Evolutionary conservation across 2,113 vertebrate genomes (phyloP).

Genomic region (Cyanoderma ruficeps): DNA sequence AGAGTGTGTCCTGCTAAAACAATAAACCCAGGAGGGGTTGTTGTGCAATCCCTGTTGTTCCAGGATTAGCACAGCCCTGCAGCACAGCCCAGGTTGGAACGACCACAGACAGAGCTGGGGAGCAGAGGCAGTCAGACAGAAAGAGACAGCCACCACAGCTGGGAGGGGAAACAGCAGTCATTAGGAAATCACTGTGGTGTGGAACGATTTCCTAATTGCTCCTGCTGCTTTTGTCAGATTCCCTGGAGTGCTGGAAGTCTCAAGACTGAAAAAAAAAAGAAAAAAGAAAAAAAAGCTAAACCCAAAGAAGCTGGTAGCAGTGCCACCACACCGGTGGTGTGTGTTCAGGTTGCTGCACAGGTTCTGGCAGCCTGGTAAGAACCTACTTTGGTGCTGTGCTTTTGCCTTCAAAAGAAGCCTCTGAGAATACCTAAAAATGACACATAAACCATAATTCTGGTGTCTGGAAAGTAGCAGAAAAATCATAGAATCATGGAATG

Average conservation of each 20-base stretch:
- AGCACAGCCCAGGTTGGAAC: not conserved
- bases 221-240: not conserved
- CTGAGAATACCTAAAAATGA: not conserved
- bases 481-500: not conserved
- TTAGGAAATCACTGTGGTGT: not conserved
- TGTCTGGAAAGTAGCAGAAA: not conserved
- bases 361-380: not conserved
- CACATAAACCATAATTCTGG: not conserved
- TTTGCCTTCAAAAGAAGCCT: not conserved
- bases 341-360: not conserved
- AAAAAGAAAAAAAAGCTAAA: not conserved
- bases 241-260: not conserved
- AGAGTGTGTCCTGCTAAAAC: not conserved
- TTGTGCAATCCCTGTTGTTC: not conserved
- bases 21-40: not conserved
- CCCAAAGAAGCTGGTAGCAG: not conserved
- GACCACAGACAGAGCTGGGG: rapidly evolving
- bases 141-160: not conserved
- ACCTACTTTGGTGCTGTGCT: not conserved
- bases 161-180: not conserved
- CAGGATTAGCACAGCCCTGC: not conserved
- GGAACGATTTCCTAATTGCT: not conserved
- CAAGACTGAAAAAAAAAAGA: not conserved
- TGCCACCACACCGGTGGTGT: not conserved
- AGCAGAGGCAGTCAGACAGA: not conserved